A percentile compares a stretch with the other conserved stretches of the same genome.
phyloP scores from a whole-genome alignment of 2,888 invertebrate genomes.

The Ametastegia equiseti region DNA sequence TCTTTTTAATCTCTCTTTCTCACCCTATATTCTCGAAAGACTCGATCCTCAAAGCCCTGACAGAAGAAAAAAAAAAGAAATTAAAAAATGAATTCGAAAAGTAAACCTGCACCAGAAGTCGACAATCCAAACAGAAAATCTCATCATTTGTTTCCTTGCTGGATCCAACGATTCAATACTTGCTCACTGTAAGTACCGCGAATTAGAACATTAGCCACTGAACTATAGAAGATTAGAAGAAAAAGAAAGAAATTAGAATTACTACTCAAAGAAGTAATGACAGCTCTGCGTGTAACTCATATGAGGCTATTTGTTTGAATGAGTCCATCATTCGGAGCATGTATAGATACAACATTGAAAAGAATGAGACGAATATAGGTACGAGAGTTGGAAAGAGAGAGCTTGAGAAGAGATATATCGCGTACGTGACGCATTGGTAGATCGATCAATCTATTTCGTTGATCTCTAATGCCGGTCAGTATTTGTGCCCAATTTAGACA shows the following conservation, averaged over 20 bases:
- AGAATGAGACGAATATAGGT: not conserved
- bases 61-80: not conserved
- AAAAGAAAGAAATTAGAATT: not conserved
- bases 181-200: not conserved
- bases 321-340: not conserved
- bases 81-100: not conserved
- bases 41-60: not conserved
- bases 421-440: conserved; percentile 3
- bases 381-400: not conserved
- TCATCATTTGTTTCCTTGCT: not conserved
- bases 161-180: not conserved
- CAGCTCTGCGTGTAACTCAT: not conserved
- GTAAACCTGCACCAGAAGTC: not conserved
- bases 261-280: not conserved
- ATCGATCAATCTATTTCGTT: conserved; percentile 34
- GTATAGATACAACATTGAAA: no score
- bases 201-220: not conserved
- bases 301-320: conserved; percentile 11
- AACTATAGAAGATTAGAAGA: not conserved
- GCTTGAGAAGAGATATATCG: not conserved
- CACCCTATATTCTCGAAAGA: not conserved
- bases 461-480: not conserved
- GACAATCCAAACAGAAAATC: not conserved
- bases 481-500: conserved; percentile 6
- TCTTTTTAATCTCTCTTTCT: conserved; percentile 32